Evolutionary conservation across 2,888 invertebrate genomes (phyloP).

Genomic region (Hemicrepidius hirtus): DNA sequence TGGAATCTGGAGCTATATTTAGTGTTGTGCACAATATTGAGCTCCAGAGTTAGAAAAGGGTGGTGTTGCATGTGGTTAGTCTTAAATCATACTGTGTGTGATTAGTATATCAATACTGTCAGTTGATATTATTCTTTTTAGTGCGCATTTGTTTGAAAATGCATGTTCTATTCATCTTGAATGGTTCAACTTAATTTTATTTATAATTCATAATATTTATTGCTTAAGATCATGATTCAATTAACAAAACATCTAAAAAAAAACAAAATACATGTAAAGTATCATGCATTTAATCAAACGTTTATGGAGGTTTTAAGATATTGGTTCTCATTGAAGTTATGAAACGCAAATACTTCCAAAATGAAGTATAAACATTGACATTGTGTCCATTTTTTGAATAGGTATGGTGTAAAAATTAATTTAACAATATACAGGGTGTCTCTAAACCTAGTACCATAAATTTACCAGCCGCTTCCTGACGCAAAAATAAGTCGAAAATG

Average conservation of each 20-base stretch:
- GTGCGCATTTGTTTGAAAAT: conserved; percentile 73
- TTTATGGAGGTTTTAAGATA: conserved; percentile 22
- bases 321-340: too few relatives aligned
- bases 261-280: conserved; percentile 26
- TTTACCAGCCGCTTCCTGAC: too few relatives aligned
- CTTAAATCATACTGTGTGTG: conserved; percentile 74
- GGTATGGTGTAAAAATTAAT: too few relatives aligned
- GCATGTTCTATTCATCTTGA: conserved; percentile 62
- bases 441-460: too few relatives aligned
- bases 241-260: not conserved
- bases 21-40: conserved; percentile 58
- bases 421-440: too few relatives aligned
- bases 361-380: too few relatives aligned
- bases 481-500: too few relatives aligned
- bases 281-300: conserved; percentile 13
- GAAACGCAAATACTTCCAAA: too few relatives aligned
- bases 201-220: conserved; percentile 13
- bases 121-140: conserved; percentile 68
- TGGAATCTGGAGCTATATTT: conserved; percentile 65
- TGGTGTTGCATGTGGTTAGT: conserved; percentile 56
- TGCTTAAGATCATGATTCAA: conserved; percentile 6
- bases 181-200: conserved; percentile 14
- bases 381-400: too few relatives aligned
- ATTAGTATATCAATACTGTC: conserved; percentile 73
- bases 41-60: conserved; percentile 52